A percentile compares a stretch with the other conserved stretches of the same genome.
Evolutionary conservation across 2,888 invertebrate genomes (phyloP).

Genomic region (Drosophila atripex): DNA sequence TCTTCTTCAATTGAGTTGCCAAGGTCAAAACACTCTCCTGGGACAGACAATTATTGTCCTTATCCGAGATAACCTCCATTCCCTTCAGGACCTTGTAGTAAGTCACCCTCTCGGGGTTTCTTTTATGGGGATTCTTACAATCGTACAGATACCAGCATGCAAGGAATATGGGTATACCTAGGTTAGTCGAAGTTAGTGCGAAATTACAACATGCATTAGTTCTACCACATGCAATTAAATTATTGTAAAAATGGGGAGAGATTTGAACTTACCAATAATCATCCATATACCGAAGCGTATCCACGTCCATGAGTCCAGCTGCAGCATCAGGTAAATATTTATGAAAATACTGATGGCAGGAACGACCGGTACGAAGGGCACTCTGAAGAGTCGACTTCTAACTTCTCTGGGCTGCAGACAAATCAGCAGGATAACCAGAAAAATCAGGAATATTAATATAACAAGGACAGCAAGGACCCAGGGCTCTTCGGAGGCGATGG

Average conservation of each 20-base stretch:
- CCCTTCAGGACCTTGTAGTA: slow-evolving; percentile 60
- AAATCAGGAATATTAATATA: slow-evolving; percentile 62
- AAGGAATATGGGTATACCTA: slow-evolving; percentile 81
- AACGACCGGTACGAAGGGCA: slow-evolving; percentile 92
- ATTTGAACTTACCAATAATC: slow-evolving; percentile 87
- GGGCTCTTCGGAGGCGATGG: slow-evolving; percentile 63
- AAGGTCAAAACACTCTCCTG: slow-evolving; percentile 49
- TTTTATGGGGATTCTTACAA: slow-evolving; percentile 65
- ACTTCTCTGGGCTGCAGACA: slow-evolving; percentile 81
- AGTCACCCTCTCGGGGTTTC: slow-evolving; percentile 67
- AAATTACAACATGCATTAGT: slow-evolving; percentile 66
- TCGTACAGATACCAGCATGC: slow-evolving; percentile 80
- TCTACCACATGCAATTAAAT: slow-evolving; percentile 45
- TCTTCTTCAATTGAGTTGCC: slow-evolving; percentile 50
- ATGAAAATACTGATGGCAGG: slow-evolving; percentile 92
- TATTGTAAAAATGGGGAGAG: not conserved
- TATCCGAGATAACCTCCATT: slow-evolving; percentile 22
- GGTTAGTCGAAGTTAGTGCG: slow-evolving; percentile 35
- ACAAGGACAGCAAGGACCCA: slow-evolving; percentile 75
- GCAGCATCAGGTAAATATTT: slow-evolving; percentile 93
- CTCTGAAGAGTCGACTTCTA: slow-evolving; percentile 85
- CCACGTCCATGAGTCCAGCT: slow-evolving; percentile 92
- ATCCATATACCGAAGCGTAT: slow-evolving; percentile 93
- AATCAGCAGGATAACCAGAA: slow-evolving; percentile 72
- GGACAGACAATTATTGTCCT: slow-evolving; percentile 40